Conservation (phyloP, 2,797 vertebrate species). For the Pampus argenteus region DNA sequence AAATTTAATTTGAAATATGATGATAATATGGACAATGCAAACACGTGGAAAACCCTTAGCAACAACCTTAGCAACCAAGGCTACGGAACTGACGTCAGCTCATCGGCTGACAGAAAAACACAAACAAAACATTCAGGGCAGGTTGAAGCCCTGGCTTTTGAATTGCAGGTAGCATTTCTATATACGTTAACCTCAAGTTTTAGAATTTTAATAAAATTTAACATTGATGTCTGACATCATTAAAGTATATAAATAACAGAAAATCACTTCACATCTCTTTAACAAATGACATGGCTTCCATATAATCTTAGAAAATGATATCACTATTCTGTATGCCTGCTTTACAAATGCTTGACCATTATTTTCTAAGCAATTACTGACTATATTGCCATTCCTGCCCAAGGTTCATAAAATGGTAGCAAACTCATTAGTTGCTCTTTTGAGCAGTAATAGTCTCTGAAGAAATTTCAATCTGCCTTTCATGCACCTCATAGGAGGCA, state of each 20-base stretch:
- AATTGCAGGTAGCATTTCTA: background rate
- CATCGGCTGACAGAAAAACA: too few relatives aligned
- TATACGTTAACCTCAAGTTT: background rate
- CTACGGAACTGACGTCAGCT: too few relatives aligned
- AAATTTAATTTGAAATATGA: background rate
- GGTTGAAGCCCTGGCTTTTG: background rate
- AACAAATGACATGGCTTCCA: background rate
- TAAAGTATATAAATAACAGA: background rate
- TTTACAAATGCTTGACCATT: conserved; percentile 1
- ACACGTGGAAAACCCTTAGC: background rate
- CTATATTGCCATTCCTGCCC: conserved; percentile 2
- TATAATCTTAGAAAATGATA: background rate
- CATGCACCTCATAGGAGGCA: conserved; percentile 32
- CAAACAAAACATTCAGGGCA: too few relatives aligned
- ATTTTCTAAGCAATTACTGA: background rate
- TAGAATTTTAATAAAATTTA: too few relatives aligned
- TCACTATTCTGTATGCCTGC: background rate
- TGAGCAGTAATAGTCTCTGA: conserved; percentile 33
- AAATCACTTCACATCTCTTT: background rate
- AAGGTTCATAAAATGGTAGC: conserved; percentile 1
- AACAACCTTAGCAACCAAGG: background rate
- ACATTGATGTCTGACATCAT: too few relatives aligned
- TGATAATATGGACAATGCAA: background rate
- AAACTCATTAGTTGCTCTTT: conserved; percentile 45
- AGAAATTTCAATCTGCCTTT: conserved; percentile 43